These are phyloP conservation scores for Petrocephalus sullivani DNA, from an alignment of 2,797 vertebrate genomes.

Conservation along the genomic window DNA sequence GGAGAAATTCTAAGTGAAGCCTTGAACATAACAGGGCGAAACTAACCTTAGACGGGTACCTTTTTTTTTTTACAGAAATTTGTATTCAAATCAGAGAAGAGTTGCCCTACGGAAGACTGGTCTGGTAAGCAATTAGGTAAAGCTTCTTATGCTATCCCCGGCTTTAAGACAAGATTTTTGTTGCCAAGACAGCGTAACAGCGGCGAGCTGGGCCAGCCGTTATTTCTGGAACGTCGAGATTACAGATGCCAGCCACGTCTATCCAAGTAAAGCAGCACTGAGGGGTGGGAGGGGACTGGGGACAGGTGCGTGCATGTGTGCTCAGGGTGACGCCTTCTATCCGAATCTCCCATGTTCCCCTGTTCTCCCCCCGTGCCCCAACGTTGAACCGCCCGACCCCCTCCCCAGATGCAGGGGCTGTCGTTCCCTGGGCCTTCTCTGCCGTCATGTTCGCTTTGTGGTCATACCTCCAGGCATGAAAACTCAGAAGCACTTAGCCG, in stretches of 20 bases:
- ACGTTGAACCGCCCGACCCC: not conserved
- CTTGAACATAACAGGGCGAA: slow-evolving; percentile 5
- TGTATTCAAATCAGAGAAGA: slow-evolving; percentile 44
- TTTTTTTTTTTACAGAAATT: slow-evolving; percentile 34
- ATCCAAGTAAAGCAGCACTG: not conserved
- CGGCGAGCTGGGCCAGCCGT: not conserved
- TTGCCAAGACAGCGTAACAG: slow-evolving; percentile 28
- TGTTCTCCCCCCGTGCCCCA: not conserved
- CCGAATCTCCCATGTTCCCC: not conserved
- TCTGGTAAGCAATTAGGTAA: slow-evolving; percentile 47
- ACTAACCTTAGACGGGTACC: slow-evolving; percentile 37
- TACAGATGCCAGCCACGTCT: slow-evolving; percentile 8
- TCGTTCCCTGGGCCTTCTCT: not conserved
- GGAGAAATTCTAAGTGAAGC: slow-evolving; percentile 1
- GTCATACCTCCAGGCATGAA: not conserved
- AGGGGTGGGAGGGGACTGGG: not conserved
- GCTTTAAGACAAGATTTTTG: slow-evolving; percentile 34
- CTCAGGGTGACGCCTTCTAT: not conserved
- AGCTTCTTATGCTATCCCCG: slow-evolving; percentile 41
- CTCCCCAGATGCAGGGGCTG: not conserved
- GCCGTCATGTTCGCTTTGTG: not conserved
- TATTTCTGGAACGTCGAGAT: slow-evolving; percentile 19
- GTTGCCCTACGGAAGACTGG: slow-evolving; percentile 40
- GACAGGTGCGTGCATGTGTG: not conserved
- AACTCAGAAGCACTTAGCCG: not conserved